A percentile compares a stretch with the other conserved stretches of the same genome.
Conservation (phyloP, 2,888 invertebrate genomes). For the Cheilosia vernalis region DNA sequence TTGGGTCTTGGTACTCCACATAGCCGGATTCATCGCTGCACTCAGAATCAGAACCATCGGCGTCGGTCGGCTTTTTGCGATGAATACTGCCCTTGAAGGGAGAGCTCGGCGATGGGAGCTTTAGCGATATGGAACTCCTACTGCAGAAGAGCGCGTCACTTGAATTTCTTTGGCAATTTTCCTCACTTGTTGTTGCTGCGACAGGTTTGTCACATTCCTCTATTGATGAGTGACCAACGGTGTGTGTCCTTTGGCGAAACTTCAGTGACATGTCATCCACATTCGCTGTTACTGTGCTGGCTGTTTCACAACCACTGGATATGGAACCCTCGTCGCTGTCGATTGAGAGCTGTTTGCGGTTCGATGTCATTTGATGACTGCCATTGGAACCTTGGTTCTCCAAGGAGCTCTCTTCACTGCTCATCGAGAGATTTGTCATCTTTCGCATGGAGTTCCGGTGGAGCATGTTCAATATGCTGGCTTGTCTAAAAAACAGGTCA, state of each 20-base stretch:
- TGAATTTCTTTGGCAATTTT: conserved; percentile 69
- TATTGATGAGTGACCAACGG: conserved; percentile 16
- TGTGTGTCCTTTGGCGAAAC: conserved; percentile 75
- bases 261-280: conserved; percentile 81
- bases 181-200: conserved; percentile 16
- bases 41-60: conserved; percentile 89
- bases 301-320: conserved; percentile 92
- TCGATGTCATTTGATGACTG: conserved; percentile 40
- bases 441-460: conserved; percentile 82
- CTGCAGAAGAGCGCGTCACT: conserved; percentile 78
- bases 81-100: conserved; percentile 76
- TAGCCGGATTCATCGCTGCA: conserved; percentile 96
- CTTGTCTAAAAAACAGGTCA: conserved; percentile 82
- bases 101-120: conserved; percentile 77
- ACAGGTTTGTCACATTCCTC: conserved; percentile 18
- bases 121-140: conserved; percentile 80
- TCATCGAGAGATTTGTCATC: conserved; percentile 77
- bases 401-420: conserved; percentile 79
- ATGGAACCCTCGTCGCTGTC: conserved; percentile 90
- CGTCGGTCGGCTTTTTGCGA: conserved; percentile 77
- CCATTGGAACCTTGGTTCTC: conserved; percentile 74
- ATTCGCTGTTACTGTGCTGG: conserved; percentile 87
- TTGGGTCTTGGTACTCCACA: conserved; percentile 88
- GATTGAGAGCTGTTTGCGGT: conserved; percentile 79
- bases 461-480: conserved; percentile 81